A percentile compares a stretch with the other conserved stretches of the same genome.
These are phyloP conservation scores for Perca schrenkii DNA, from an alignment of 2,113 vertebrate species.

Conservation along the genomic window DNA sequence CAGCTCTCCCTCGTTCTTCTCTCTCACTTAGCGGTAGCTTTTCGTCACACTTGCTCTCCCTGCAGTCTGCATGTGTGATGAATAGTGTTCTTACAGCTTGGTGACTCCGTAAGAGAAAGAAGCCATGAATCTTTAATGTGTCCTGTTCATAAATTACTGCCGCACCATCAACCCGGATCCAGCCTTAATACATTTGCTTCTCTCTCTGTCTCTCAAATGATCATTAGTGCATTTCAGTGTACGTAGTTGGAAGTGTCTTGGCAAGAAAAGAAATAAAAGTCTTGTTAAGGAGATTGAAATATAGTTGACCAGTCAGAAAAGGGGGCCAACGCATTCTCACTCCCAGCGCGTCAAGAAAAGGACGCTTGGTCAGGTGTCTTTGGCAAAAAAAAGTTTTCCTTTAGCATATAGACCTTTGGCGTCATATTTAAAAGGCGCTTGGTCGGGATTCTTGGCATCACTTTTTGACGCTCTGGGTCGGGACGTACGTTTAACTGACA, in stretches of 20 bases:
- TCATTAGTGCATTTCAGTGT: conserved; percentile 11
- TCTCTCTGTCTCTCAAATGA: conserved; percentile 18
- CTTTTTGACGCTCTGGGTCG: no score
- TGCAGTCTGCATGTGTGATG: conserved; percentile 40
- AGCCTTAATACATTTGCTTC: conserved; percentile 37
- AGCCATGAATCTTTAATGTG: conserved; percentile 67
- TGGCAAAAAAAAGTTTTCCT: no score
- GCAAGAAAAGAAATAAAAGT: not conserved
- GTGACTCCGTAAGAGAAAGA: conserved; percentile 43
- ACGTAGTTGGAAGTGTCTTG: not conserved
- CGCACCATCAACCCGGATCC: conserved; percentile 34
- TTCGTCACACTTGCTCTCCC: conserved; percentile 16
- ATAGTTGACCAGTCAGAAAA: not conserved
- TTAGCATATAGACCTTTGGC: no score
- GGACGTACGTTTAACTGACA: no score
- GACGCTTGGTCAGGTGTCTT: no score
- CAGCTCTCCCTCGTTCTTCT: conserved; percentile 16
- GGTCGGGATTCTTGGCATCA: no score
- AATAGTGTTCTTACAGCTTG: conserved; percentile 45
- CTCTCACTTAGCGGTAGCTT: conserved; percentile 1
- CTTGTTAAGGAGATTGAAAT: not conserved
- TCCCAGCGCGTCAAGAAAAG: no score
- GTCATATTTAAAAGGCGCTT: no score
- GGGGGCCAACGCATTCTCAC: no score
- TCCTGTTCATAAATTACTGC: conserved; percentile 68